Percentiles rank a stretch among this genome's conserved stretches.
phyloP scores from a whole-genome alignment of 2,888 invertebrate species.

The Galerucella pusilla region DNA sequence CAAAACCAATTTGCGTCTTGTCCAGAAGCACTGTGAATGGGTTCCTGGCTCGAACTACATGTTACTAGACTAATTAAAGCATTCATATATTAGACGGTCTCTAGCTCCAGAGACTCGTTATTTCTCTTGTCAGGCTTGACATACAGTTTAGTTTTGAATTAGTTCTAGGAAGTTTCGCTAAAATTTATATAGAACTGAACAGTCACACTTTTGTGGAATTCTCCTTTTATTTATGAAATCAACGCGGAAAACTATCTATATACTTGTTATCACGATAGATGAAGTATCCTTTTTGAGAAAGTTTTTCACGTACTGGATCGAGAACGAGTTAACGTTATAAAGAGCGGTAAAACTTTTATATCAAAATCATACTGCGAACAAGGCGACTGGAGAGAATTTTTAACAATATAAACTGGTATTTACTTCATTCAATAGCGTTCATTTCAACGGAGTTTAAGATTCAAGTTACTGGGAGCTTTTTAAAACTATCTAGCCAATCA shows the following conservation, averaged over 20 bases:
- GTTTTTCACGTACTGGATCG: too few species aligned
- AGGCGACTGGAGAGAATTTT: too few species aligned
- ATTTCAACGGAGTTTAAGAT: too few species aligned
- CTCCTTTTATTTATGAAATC: background rate
- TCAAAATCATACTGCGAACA: too few species aligned
- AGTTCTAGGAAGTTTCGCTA: slow-evolving; percentile 27
- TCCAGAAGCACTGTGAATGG: slow-evolving; percentile 35
- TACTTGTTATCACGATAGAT: too few species aligned
- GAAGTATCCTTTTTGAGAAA: too few species aligned
- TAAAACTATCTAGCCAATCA: too few species aligned
- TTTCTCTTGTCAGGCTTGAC: slow-evolving; percentile 32
- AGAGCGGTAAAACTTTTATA: too few species aligned
- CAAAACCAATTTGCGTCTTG: slow-evolving; percentile 37
- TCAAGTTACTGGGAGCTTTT: too few species aligned
- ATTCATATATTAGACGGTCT: slow-evolving; percentile 36
- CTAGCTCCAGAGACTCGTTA: slow-evolving; percentile 38
- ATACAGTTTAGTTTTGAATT: slow-evolving; percentile 30
- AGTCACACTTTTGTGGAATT: slow-evolving; percentile 10
- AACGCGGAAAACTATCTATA: background rate
- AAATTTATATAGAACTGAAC: slow-evolving; percentile 9
- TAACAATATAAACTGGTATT: too few species aligned
- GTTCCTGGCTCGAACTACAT: slow-evolving; percentile 28
- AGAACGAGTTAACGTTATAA: too few species aligned
- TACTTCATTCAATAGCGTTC: too few species aligned
- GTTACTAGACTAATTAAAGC: slow-evolving; percentile 43